Base-by-base conservation (phyloP, 92 coral and sea anemone genomes). In the Micromussa lordhowensis region DNA sequence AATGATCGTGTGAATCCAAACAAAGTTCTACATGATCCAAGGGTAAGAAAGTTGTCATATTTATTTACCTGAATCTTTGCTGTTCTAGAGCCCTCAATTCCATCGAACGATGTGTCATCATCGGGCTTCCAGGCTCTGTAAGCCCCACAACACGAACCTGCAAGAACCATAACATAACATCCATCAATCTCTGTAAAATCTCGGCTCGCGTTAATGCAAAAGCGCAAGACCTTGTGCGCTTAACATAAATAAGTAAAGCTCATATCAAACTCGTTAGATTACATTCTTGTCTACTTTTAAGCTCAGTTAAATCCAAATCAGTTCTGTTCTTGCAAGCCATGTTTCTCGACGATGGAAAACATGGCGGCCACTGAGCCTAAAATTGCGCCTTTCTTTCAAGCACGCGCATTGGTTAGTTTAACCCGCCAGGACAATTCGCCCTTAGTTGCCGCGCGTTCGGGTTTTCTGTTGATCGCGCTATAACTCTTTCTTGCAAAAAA, bases 81-180 rank as follows among this genome's bases (percentile, higher is more conserved):
- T 95, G 98, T 71, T 95, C 98, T 16, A 95, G 75, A 31, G 93
- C 96, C 8, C 91, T 85, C 38, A 95, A 87, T 54, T 95, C 98
- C 98, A 95, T 95, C 13, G 98, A 95, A 55, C 98, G 95, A 78
- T 95, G 98, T 1, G 92, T 78, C 88, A 95, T 88, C 80, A 82
- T 48, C 31, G 91, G 94, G 29, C 92, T 90, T 40, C 89, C 89
- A 11, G 83, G 89, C 15, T 91, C 94, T 7, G 71, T 79, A 11
- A 93, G 75, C 14, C 96, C 96, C 54, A 93, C 88, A 4, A 93
- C 96, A 32, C 96, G 93, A 44, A 93, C 96, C 96, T 93, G 30
- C 16, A 70, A 57, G 51, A 44, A 44, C 10, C 44, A 80, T 29
- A 82, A 18, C 30, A 21, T 7, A 32, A 77, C 49, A 22, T 48